Base-by-base conservation (phyloP, 2,113 vertebrate species). In the Hemiscyllium ocellatum region DNA sequence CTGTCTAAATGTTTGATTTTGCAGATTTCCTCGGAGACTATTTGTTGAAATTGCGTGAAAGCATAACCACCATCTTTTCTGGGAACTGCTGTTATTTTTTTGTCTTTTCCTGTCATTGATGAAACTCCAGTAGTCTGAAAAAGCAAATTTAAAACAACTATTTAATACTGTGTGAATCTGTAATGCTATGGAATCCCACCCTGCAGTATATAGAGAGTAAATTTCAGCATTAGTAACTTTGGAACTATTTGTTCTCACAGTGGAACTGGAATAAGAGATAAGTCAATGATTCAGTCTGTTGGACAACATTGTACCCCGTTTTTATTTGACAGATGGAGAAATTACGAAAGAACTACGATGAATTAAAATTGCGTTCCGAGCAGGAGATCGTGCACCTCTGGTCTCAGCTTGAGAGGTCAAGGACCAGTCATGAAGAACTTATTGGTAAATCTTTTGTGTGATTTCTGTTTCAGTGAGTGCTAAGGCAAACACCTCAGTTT, bases 381-480 rank as follows among this genome's bases (percentile, higher is more conserved):
- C 96, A 98, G 96, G 98, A 99, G 97, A 96, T 98, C 37, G 80
- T 96, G 76, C 97, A 97, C 56, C 97, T 99, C 80, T 98, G 98
- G 98, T 97, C 97, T 95, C 98, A 99, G 96, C 97, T 99, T 12
- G 97, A 98, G 86, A 97, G 96, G 89, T 97, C 97, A 68, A 97
- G 98, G 96, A 95, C 98, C 2, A 98, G 97, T 96, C 97, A 97
- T 1, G 98, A 98, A 37, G 98, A 98, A 96, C 96, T 98, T 1
- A 98, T 97, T 97, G 99, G 99, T 99, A 97, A 95, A 97, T 96
- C 86, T 87, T 95, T 80, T 20, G 24, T 47, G 66, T 91, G 61
- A 66, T n/a, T 37, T 68, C 33, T 66, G n/a, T 66, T 66, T 93
- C 61, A 66, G 2, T 7, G 61, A 93, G 61, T 37, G 61, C 17